Base-by-base conservation (phyloP, 2,888 invertebrate genomes). In the Embidobia sp. region DNA sequence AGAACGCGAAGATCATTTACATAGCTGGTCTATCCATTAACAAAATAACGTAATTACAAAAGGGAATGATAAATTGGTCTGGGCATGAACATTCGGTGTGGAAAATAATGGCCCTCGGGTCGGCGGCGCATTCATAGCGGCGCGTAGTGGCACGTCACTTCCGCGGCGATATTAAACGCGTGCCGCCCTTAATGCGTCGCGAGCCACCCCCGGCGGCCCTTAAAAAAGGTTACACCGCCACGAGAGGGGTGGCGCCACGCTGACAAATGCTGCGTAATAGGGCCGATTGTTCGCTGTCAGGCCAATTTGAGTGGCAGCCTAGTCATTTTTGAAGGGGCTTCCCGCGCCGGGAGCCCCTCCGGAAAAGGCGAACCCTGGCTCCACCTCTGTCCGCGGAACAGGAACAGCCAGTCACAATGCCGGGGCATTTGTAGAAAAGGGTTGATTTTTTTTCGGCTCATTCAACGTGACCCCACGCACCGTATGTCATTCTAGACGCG, bases 231-330 rank as follows among this genome's bases (percentile, higher is more conserved):
- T n/a, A n/a, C n/a, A n/a, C n/a, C n/a, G n/a, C n/a, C 80, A 81
- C 79, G 78, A 82, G 69, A 55, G 46, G 59, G 49, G 73, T 79
- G 79, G 80, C 80, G 80, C 81, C 79, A 77, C 78, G 82, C 84
- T 82, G 88, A 87, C 87, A 86, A 87, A 84, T 85, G 85, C 85
- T 83, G 79, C 81, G 87, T 89, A 89, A 88, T 89, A 87, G 87
- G 87, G 82, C 86, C 85, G 87, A 89, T 88, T 88, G 88, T 88
- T 87, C 88, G 85, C 78, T 84, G 86, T 82, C 86, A 83, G 88
- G 89, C 89, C 89, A 89, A 89, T 89, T 89, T 88, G 88, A 88
- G 86, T 86, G 86, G 86, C 88, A 88, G 84, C 83, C 85, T 81
- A 83, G 86, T 84, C 86, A 89, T 87, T 89, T 80, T 86, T 79